Evolutionary conservation across 2,888 invertebrate species (phyloP).

Genomic region (Cerastis leucographa): DNA sequence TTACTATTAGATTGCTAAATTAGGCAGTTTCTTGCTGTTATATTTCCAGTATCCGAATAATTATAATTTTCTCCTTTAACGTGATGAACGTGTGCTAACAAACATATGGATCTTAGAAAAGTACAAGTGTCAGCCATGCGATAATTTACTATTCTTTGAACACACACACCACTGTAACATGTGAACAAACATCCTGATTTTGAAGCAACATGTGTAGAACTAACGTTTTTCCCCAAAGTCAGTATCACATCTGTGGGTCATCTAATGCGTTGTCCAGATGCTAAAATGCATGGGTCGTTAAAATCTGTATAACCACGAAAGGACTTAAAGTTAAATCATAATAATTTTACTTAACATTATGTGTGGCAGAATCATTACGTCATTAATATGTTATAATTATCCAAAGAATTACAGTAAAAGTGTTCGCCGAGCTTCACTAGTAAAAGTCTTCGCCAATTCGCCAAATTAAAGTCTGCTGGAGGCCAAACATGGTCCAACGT

Average conservation of each 20-base stretch:
- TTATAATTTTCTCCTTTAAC: not conserved
- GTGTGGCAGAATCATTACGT: not conserved
- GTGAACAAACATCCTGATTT: constrained; percentile 13
- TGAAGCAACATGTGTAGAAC: constrained; percentile 19
- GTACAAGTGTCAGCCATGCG: not conserved
- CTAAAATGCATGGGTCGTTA: not conserved
- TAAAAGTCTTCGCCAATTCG: constrained; percentile 25
- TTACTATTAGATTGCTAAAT: not conserved
- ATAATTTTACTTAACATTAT: not conserved
- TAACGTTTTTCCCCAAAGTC: constrained; percentile 1
- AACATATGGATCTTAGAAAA: not conserved
- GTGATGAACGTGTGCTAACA: not conserved
- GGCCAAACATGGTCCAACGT: constrained; percentile 30
- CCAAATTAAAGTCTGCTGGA: constrained; percentile 39
- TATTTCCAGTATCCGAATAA: not conserved
- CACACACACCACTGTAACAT: not conserved
- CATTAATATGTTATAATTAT: constrained; percentile 5
- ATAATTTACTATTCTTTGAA: not conserved
- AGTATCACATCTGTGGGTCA: constrained; percentile 25
- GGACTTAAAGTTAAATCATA: not conserved
- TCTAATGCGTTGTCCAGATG: constrained; percentile 17
- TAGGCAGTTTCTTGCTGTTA: not conserved
- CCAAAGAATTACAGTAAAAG: constrained; percentile 27
- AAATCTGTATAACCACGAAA: not conserved
- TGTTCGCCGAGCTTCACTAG: not conserved